These are phyloP conservation scores for Philotrypesis tridentata DNA, from an alignment of 1,140 invertebrate species.

Conservation along the genomic window DNA sequence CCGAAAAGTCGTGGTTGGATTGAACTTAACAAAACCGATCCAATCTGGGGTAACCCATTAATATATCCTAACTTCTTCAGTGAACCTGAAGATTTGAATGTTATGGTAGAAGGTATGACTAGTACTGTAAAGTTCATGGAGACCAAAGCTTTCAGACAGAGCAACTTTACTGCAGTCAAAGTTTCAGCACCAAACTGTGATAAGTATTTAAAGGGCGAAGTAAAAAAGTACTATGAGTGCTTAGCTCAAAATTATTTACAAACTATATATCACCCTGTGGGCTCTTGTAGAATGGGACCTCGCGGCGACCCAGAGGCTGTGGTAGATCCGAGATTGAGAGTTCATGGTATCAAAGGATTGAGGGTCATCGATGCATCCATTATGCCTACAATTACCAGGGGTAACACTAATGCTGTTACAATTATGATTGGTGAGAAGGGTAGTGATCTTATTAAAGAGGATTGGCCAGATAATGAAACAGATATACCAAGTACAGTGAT, in stretches of 20 bases:
- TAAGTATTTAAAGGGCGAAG: not conserved
- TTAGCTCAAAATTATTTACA: not conserved
- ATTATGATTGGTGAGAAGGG: slow-evolving; percentile 94
- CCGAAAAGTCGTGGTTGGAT: slow-evolving; percentile 5
- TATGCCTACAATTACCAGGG: slow-evolving; percentile 84
- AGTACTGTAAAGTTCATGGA: not conserved
- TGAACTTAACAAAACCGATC: slow-evolving; percentile 12
- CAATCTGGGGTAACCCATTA: slow-evolving; percentile 5
- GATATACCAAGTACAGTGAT: too few species aligned
- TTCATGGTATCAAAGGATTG: slow-evolving; percentile 81
- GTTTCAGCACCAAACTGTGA: not conserved
- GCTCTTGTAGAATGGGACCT: slow-evolving; percentile 76
- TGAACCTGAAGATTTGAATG: not conserved
- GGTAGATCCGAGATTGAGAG: slow-evolving; percentile 83
- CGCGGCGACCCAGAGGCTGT: slow-evolving; percentile 75
- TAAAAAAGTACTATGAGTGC: not conserved
- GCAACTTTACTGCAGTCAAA: not conserved
- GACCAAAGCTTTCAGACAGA: not conserved
- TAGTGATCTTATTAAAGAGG: slow-evolving; percentile 85
- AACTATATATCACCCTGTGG: slow-evolving; percentile 69
- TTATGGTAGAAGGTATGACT: not conserved
- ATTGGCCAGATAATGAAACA: too few species aligned
- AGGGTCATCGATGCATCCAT: slow-evolving; percentile 86
- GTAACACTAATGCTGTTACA: slow-evolving; percentile 86
- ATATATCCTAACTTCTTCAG: not conserved